Conservation (phyloP, 2,113 vertebrate genomes). For the Chlorodrepanis virens region DNA sequence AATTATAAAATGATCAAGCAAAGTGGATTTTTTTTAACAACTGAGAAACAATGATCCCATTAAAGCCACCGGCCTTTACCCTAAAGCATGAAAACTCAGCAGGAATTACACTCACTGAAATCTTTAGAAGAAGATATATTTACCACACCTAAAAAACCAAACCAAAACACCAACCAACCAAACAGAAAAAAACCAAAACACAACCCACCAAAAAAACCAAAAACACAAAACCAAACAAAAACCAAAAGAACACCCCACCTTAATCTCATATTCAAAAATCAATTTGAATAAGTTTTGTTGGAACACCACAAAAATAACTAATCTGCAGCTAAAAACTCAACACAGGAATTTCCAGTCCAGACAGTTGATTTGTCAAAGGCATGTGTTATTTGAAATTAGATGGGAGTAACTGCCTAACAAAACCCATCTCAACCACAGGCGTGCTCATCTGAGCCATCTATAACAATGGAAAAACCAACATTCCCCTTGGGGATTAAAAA, state of each 20-base stretch:
- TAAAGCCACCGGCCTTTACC: background rate
- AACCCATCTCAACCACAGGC: conserved; percentile 17
- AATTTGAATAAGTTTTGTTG: background rate
- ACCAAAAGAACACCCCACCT: background rate
- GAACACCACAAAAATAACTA: background rate
- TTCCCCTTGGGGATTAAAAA: background rate
- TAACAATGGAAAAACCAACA: background rate
- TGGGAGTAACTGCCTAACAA: background rate
- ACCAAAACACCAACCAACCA: background rate
- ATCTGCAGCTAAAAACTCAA: background rate
- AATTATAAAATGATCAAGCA: background rate
- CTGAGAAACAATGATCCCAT: background rate
- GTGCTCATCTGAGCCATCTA: background rate
- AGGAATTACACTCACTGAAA: background rate
- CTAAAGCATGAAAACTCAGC: background rate
- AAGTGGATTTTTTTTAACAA: background rate
- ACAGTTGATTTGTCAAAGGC: background rate
- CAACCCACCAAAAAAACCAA: background rate
- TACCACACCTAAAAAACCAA: background rate
- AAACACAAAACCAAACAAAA: background rate
- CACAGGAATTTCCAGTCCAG: background rate
- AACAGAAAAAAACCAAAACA: background rate
- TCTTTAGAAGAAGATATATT: background rate
- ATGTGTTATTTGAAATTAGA: background rate
- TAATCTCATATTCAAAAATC: background rate